Conservation (phyloP, 1,140 invertebrate species). For the Trichonephila clavipes region DNA sequence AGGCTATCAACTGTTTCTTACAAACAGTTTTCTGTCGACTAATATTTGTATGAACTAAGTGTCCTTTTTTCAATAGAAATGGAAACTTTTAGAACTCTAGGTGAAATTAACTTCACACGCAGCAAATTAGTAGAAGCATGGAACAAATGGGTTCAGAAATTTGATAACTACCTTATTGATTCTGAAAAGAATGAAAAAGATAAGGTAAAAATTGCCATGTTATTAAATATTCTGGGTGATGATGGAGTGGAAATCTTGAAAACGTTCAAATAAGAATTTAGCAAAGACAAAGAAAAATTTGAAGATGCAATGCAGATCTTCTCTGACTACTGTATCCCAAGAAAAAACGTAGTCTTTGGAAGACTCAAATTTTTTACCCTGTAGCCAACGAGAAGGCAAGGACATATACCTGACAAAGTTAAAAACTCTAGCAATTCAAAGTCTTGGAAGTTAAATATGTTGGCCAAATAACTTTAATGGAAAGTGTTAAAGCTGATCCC, state of each 20-base stretch:
- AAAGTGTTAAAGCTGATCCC: conserved; percentile 55
- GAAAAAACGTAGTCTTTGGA: neutral
- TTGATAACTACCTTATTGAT: neutral
- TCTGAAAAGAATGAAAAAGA: conserved; percentile 38
- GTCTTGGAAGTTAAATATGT: conserved; percentile 31
- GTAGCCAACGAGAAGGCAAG: neutral
- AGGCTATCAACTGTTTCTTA: no score
- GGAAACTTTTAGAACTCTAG: neutral
- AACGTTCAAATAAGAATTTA: conserved; percentile 26
- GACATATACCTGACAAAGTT: conserved; percentile 29
- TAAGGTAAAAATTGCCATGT: neutral
- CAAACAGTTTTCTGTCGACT: no score
- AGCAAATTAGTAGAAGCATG: neutral
- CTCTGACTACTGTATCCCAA: no score
- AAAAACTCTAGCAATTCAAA: conserved; percentile 27
- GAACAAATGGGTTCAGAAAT: conserved; percentile 12
- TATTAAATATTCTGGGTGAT: neutral
- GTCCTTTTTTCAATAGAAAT: neutral
- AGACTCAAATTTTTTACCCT: conserved; percentile 34
- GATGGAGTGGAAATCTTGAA: conserved; percentile 41
- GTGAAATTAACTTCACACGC: neutral
- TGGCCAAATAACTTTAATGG: conserved; percentile 43
- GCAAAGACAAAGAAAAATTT: conserved; percentile 9
- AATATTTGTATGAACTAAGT: no score
- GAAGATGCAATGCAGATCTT: neutral